Evolutionary conservation across 1,140 invertebrate species (phyloP).

Genomic region (Eurosta solidaginis): DNA sequence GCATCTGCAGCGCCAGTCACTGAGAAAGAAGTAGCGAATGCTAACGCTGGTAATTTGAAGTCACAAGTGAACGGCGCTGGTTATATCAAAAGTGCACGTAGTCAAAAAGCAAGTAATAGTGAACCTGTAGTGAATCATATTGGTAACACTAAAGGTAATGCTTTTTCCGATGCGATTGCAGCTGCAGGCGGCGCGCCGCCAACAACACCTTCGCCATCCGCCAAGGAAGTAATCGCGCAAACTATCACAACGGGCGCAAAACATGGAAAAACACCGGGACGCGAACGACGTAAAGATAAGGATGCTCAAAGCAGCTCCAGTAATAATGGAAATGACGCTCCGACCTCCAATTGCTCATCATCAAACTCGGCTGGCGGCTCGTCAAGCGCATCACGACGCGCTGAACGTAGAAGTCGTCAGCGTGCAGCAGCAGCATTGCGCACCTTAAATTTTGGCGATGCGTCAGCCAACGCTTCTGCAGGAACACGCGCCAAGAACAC

Average conservation of each 20-base stretch:
- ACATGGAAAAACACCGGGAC: constrained; percentile 53
- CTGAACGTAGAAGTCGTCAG: constrained; percentile 30
- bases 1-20: not conserved
- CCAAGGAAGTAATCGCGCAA: not conserved
- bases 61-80: not conserved
- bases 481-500: not conserved
- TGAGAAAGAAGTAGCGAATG: not conserved
- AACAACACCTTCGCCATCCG: not conserved
- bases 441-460: constrained; percentile 20
- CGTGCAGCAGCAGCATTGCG: constrained; percentile 19
- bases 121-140: not conserved
- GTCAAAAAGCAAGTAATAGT: not conserved
- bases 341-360: not conserved
- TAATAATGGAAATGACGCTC: not conserved
- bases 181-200: not conserved
- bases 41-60: not conserved
- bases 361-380: constrained; percentile 16
- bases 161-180: not conserved
- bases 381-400: not conserved
- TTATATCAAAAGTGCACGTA: not conserved
- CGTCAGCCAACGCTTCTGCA: not conserved
- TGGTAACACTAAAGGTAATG: not conserved
- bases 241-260: constrained; percentile 33
- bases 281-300: constrained; percentile 57
- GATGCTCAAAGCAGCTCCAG: not conserved